Evolutionary conservation across 2,797 vertebrate genomes (phyloP).

Genomic region (Pipistrellus nathusii): DNA sequence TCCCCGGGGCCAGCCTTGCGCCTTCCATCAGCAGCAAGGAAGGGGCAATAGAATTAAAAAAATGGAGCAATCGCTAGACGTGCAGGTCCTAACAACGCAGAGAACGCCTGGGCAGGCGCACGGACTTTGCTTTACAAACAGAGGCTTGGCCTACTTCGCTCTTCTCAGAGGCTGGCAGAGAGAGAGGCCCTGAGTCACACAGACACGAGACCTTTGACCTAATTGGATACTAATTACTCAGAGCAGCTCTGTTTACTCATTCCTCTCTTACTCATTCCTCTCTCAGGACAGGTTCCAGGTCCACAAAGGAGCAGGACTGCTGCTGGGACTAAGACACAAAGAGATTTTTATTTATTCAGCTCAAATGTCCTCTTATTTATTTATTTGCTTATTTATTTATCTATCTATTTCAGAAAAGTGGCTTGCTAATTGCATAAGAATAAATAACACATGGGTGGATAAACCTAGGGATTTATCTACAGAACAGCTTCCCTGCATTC

Average conservation of each 20-base stretch:
- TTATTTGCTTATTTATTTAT: too few relatives aligned
- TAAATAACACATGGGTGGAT: background rate
- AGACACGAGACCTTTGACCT: slow-evolving; percentile 38
- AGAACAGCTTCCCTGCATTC: too few relatives aligned
- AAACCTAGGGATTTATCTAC: background rate
- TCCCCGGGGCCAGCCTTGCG: background rate
- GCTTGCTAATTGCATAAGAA: slow-evolving; percentile 12
- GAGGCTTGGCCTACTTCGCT: slow-evolving; percentile 54
- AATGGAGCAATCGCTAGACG: background rate
- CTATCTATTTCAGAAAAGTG: background rate
- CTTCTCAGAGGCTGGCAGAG: slow-evolving; percentile 48
- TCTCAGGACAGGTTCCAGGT: background rate
- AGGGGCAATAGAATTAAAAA: background rate
- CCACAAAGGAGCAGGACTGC: background rate
- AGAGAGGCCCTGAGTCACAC: slow-evolving; percentile 48
- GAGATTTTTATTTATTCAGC: background rate
- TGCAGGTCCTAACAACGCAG: background rate
- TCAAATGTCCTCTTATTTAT: background rate
- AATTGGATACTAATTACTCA: slow-evolving; percentile 72
- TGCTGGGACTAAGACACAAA: background rate
- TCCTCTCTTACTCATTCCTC: slow-evolving; percentile 40
- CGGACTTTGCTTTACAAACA: slow-evolving; percentile 40
- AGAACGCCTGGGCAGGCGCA: background rate
- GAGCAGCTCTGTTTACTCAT: slow-evolving; percentile 70
- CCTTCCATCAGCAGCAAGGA: background rate